A percentile compares a stretch with the other conserved stretches of the same genome.
Evolutionary conservation across 2,888 invertebrate species (phyloP).

Genomic region (Antheraea yamamai): DNA sequence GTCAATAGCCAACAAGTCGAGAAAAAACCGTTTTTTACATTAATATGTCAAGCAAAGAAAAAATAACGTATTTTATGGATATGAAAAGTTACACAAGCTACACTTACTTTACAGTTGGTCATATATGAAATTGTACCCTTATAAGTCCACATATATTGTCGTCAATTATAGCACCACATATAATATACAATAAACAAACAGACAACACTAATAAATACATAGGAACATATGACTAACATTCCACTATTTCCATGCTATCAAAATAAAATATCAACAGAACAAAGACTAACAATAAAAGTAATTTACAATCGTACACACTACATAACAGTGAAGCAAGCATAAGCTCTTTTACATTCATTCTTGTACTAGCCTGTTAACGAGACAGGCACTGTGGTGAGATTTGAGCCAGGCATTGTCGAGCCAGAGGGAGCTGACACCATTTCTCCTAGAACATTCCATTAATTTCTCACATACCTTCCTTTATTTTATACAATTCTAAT

Average conservation of each 20-base stretch:
- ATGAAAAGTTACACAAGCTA: too few species aligned
- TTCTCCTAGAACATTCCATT: slow-evolving; percentile 64
- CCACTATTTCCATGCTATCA: background rate
- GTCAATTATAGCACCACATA: too few species aligned
- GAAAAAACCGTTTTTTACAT: too few species aligned
- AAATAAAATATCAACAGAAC: background rate
- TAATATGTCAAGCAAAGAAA: too few species aligned
- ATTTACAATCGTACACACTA: background rate
- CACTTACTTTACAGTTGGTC: too few species aligned
- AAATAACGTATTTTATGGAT: too few species aligned
- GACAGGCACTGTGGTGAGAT: slow-evolving; percentile 52
- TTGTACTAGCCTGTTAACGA: slow-evolving; percentile 64
- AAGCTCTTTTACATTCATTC: slow-evolving; percentile 20
- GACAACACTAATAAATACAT: too few species aligned
- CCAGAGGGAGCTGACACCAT: slow-evolving; percentile 62
- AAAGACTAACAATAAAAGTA: background rate
- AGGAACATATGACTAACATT: too few species aligned
- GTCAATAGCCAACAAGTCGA: too few species aligned
- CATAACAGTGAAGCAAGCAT: background rate
- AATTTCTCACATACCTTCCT: slow-evolving; percentile 15
- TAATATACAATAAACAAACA: too few species aligned
- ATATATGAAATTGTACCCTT: too few species aligned
- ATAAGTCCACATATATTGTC: too few species aligned
- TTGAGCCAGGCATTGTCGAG: slow-evolving; percentile 50
- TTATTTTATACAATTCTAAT: background rate